Evolutionary conservation across 2,797 vertebrate genomes (phyloP).

Genomic region (Falco berigora): DNA sequence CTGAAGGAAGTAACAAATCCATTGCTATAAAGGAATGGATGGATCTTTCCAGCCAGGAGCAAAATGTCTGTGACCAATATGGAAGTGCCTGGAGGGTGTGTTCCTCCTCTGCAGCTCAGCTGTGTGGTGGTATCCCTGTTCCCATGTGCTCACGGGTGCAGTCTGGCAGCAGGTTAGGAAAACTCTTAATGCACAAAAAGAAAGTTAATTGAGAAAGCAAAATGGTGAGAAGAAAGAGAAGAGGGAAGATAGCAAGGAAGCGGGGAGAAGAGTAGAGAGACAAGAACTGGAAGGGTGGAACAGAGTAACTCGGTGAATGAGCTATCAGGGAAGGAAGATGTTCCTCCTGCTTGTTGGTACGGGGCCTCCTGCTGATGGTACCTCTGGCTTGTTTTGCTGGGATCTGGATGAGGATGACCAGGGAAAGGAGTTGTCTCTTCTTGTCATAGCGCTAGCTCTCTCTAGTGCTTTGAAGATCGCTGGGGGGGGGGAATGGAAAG

Average conservation of each 20-base stretch:
- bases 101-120: neutral
- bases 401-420: neutral
- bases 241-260: neutral
- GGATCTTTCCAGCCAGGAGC: neutral
- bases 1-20: neutral
- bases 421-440: neutral
- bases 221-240: neutral
- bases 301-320: neutral
- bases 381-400: neutral
- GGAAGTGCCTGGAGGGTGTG: fast-evolving
- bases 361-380: neutral
- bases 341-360: neutral
- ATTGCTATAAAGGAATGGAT: neutral
- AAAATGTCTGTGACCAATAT: neutral
- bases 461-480: neutral
- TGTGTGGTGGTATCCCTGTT: neutral
- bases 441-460: fast-evolving
- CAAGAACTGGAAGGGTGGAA: neutral
- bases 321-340: neutral
- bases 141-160: neutral
- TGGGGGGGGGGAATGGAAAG: neutral
- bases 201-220: neutral
- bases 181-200: neutral
- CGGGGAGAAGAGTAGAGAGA: neutral
- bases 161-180: neutral